Percentiles rank a stretch among this genome's conserved stretches.
These are phyloP conservation scores for Caenorhabditis sulstoni DNA, from an alignment of 2,888 invertebrate species.

Conservation along the genomic window DNA sequence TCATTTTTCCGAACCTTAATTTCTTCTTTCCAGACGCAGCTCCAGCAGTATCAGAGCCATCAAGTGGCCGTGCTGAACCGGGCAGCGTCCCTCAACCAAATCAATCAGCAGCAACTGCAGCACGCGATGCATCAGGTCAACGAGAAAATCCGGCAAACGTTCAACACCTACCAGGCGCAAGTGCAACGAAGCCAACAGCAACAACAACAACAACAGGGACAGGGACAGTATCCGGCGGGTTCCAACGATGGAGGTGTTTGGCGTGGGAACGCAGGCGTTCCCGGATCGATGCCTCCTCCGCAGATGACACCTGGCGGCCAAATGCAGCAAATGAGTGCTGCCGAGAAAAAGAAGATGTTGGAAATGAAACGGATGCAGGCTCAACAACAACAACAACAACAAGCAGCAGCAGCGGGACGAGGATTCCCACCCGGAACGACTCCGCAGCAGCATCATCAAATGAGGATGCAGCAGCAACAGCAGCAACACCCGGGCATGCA, in stretches of 20 bases:
- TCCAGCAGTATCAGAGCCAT: conserved; percentile 1
- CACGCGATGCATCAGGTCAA: conserved; percentile 6
- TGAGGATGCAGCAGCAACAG: conserved; percentile 24
- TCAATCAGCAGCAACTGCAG: neutral
- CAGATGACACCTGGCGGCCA: conserved; percentile 17
- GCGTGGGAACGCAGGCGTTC: neutral
- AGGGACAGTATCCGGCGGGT: too few relatives aligned
- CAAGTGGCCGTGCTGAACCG: neutral
- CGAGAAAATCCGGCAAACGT: neutral
- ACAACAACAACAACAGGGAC: conserved; percentile 3
- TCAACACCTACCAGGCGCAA: neutral
- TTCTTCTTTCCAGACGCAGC: conserved; percentile 1
- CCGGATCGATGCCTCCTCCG: conserved; percentile 24
- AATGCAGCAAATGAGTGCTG: conserved; percentile 19
- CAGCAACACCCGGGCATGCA: conserved; percentile 28
- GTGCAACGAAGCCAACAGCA: neutral
- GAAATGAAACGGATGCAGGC: conserved; percentile 32
- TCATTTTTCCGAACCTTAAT: neutral
- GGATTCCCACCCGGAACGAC: conserved; percentile 19
- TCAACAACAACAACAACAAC: conserved; percentile 17
- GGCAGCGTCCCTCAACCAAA: neutral
- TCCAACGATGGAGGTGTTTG: neutral
- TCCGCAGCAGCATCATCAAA: conserved; percentile 33
- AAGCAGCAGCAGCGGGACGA: neutral
- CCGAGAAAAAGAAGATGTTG: conserved; percentile 33